A percentile compares a stretch with the other conserved stretches of the same genome.
Conservation (phyloP, 2,888 invertebrate species). For the Cheilosia vulpina region DNA sequence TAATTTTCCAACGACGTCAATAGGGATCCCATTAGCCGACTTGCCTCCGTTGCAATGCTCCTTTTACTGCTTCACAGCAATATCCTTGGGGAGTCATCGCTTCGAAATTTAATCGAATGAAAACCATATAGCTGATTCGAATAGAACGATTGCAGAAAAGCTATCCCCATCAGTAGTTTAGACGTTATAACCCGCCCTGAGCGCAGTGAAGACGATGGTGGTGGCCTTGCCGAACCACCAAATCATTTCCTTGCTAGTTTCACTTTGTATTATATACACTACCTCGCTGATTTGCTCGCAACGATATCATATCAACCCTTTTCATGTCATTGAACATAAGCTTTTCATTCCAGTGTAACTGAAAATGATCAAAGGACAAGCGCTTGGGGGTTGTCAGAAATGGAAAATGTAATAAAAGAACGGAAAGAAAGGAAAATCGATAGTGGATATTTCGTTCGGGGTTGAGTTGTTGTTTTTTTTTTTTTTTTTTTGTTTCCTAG, state of each 20-base stretch:
- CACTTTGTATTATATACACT: slow-evolving; percentile 40
- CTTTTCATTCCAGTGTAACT: slow-evolving; percentile 45
- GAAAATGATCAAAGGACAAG: slow-evolving; percentile 58
- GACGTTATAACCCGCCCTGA: not conserved
- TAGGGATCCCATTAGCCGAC: not conserved
- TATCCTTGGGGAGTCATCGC: not conserved
- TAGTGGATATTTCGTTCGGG: slow-evolving; percentile 2
- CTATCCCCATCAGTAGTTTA: slow-evolving; percentile 33
- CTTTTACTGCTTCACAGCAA: not conserved
- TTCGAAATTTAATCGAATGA: slow-evolving; percentile 47
- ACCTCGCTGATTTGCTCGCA: slow-evolving; percentile 40
- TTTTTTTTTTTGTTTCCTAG: not conserved
- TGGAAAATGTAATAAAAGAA: slow-evolving; percentile 10
- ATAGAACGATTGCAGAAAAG: slow-evolving; percentile 35
- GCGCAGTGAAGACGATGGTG: not conserved
- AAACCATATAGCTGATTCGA: slow-evolving; percentile 45
- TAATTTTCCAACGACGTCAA: too few relatives aligned
- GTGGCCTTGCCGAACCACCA: slow-evolving; percentile 12
- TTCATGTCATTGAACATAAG: slow-evolving; percentile 70
- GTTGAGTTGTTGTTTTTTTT: not conserved
- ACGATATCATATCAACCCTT: slow-evolving; percentile 63
- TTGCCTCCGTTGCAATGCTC: not conserved
- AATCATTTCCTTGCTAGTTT: slow-evolving; percentile 59
- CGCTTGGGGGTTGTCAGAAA: slow-evolving; percentile 4
- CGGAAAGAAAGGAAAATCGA: slow-evolving; percentile 13